A percentile compares a stretch with the other conserved stretches of the same genome.
These are phyloP conservation scores for Trinectes maculatus DNA, from an alignment of 2,113 vertebrate genomes.

Conservation along the genomic window DNA sequence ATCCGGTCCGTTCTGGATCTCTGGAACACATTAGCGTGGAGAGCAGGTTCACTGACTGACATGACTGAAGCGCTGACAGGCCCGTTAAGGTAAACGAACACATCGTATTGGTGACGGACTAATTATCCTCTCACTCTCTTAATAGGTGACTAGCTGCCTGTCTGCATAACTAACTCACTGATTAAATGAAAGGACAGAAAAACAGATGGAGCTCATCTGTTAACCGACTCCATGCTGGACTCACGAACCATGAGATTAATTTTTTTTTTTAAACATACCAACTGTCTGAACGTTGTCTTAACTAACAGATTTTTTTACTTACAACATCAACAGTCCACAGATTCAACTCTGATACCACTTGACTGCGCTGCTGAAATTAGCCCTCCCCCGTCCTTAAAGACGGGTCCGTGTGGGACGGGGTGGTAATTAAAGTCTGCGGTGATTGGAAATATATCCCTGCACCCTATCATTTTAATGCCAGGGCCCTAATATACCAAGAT, in stretches of 20 bases:
- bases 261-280: no score
- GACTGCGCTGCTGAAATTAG: slow-evolving; percentile 29
- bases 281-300: background rate
- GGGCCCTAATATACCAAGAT: slow-evolving; percentile 79
- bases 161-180: slow-evolving; percentile 11
- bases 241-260: slow-evolving; percentile 8
- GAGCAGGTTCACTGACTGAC: background rate
- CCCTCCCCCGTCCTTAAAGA: slow-evolving; percentile 28
- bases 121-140: slow-evolving; percentile 16
- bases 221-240: background rate
- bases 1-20: no score
- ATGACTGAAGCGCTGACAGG: background rate
- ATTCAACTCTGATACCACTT: slow-evolving; percentile 21
- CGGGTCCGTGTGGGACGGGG: slow-evolving; percentile 45
- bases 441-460: slow-evolving; percentile 80
- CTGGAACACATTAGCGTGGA: no score
- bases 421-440: slow-evolving; percentile 80
- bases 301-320: background rate
- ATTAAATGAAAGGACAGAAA: background rate
- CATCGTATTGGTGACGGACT: background rate
- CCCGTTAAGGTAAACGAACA: background rate
- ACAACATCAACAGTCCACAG: slow-evolving; percentile 35
- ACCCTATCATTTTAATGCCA: slow-evolving; percentile 82
- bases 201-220: background rate
- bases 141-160: slow-evolving; percentile 10